Base-by-base conservation (phyloP, 1,140 invertebrate genomes). In the Caenorhabditis brenneri region DNA sequence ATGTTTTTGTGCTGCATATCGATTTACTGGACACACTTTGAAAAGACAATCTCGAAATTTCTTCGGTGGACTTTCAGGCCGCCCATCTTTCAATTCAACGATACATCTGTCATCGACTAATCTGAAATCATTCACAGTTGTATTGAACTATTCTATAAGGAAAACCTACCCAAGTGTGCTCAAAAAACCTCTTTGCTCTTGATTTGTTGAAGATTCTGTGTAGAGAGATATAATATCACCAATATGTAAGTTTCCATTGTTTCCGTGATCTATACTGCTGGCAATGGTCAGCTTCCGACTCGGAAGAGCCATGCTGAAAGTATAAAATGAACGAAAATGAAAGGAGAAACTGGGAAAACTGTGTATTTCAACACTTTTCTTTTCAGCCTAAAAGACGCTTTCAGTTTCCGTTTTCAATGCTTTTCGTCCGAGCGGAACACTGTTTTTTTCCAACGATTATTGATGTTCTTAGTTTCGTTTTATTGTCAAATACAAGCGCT, bases 1-100 rank as follows among this genome's bases (percentile, higher is more conserved):
- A 92, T 99, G 97, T 92, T 99, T 99, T 92, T 99, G 97, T 69
- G 97, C 97, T 51, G 97, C 98, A 92, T 99, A 99, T 83, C 97
- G 93, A 92, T 98, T 98, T 94, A 96, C 97, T 69, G 97, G 97
- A 93, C 97, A 99, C 94, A 99, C 96, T 93, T 97, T 97, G 91
- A 99, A 99, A 79, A 98, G 93, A 91, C 97, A 99, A 93, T 99
- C 97, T 98, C 89, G 53, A 80, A 88, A 90, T 29, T 91, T 90
- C 42, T 90, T 91, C 22, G 89, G 89, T 7, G 89, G 89, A 46
- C 87, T 87, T 46, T 88, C 90, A 36, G 89, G 82, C 36, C 85
- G 80, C 19, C 89, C 89, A 83, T 91, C 88, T 31, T 85, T 83
- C 27, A 90, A 48, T 69, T 91, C 90, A 36, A 90, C 90, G 15